Evolutionary conservation across 2,888 invertebrate genomes (phyloP).

Genomic region (Phyllotreta cruciferae): DNA sequence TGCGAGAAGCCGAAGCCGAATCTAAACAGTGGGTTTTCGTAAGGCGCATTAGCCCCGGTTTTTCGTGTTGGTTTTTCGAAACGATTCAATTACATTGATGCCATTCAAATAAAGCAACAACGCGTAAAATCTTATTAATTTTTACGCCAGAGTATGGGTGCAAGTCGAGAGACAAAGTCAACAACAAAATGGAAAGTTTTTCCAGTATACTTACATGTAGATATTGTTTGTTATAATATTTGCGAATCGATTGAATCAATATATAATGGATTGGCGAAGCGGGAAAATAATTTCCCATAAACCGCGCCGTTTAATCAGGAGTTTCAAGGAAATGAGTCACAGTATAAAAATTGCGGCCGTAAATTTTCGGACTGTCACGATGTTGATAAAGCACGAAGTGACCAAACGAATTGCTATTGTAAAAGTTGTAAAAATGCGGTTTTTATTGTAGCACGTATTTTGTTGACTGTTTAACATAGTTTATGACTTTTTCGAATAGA

Average conservation of each 20-base stretch:
- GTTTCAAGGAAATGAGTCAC: constrained; percentile 17
- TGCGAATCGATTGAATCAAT: background rate
- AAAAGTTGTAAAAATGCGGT: constrained; percentile 13
- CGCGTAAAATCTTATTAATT: too few species aligned
- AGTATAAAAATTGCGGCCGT: constrained; percentile 12
- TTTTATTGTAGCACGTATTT: constrained; percentile 11
- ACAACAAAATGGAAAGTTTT: too few species aligned
- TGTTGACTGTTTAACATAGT: constrained; percentile 4
- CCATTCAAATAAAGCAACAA: too few species aligned
- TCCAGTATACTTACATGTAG: too few species aligned
- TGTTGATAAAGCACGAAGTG: constrained; percentile 17
- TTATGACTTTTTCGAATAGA: constrained; percentile 4
- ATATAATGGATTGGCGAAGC: background rate
- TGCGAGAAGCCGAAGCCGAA: too few species aligned
- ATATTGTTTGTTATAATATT: too few species aligned
- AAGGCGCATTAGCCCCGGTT: too few species aligned
- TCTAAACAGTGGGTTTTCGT: too few species aligned
- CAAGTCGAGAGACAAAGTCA: too few species aligned
- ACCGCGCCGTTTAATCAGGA: constrained; percentile 8
- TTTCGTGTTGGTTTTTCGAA: too few species aligned
- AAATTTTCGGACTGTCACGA: constrained; percentile 23
- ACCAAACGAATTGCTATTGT: constrained; percentile 18
- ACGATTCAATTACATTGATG: too few species aligned
- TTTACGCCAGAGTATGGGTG: too few species aligned
- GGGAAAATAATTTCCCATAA: background rate